Conservation (phyloP, 2,888 invertebrate genomes). For the Polyommatus icarus region DNA sequence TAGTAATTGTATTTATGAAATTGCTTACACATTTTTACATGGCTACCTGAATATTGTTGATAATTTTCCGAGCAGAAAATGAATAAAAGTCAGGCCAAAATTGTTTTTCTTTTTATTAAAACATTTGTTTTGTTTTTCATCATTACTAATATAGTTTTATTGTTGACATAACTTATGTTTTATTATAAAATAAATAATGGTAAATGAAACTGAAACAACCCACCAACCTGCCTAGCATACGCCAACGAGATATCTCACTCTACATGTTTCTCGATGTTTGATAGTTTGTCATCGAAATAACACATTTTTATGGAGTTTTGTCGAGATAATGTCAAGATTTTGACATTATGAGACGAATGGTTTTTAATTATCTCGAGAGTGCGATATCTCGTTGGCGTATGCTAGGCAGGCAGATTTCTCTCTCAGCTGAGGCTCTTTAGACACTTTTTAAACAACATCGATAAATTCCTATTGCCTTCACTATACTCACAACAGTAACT, state of each 20-base stretch:
- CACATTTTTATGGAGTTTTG: no score
- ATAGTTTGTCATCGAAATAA: no score
- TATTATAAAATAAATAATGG: not conserved
- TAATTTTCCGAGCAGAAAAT: not conserved
- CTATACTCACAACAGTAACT: conserved; percentile 7
- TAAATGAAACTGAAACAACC: not conserved
- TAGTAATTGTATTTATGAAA: not conserved
- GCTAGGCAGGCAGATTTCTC: no score
- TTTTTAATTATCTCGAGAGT: no score
- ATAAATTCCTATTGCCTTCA: not conserved
- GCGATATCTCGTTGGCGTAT: no score
- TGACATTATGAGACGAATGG: no score
- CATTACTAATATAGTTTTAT: not conserved
- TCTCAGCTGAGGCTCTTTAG: not conserved
- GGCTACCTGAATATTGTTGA: not conserved
- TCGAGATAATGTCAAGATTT: no score
- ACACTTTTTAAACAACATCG: conserved; percentile 15
- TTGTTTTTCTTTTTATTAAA: not conserved
- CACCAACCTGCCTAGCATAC: no score
- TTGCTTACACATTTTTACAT: conserved; percentile 1
- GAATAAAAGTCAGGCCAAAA: not conserved
- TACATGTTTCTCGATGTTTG: no score
- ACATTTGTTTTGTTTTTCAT: not conserved
- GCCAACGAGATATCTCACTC: no score
- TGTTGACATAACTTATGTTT: not conserved